A percentile compares a stretch with the other conserved stretches of the same genome.
These are phyloP conservation scores for Marmota flaviventris DNA, from an alignment of 2,113 vertebrate species.

Conservation along the genomic window DNA sequence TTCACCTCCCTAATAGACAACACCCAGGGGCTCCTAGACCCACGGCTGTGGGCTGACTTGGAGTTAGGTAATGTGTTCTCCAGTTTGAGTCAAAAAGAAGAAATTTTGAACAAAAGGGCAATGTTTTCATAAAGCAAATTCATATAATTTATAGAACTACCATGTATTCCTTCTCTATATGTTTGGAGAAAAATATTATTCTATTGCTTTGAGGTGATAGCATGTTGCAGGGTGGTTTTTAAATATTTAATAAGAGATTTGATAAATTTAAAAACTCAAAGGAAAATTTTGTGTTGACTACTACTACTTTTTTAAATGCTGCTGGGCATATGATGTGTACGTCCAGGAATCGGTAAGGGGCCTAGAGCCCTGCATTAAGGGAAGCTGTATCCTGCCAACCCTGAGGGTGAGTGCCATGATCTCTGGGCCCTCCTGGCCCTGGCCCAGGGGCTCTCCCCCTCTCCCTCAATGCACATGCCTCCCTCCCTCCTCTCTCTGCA, in stretches of 20 bases:
- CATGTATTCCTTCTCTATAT: not conserved
- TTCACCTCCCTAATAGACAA: accelerated
- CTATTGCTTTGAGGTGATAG: not conserved
- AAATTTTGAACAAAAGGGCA: not conserved
- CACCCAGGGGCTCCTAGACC: accelerated
- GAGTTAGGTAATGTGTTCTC: not conserved
- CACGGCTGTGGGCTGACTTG: accelerated
- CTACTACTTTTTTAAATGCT: not conserved
- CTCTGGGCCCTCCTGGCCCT: too few species aligned
- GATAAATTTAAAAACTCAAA: not conserved
- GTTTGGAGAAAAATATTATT: not conserved
- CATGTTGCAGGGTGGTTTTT: not conserved
- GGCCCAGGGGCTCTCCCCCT: not conserved
- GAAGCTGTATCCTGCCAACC: too few species aligned
- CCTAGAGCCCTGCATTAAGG: accelerated
- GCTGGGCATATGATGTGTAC: accelerated
- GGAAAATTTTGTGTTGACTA: not conserved
- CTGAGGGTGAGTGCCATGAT: not conserved
- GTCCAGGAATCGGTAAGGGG: not conserved
- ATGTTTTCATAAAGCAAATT: not conserved
- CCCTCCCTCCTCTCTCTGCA: too few species aligned
- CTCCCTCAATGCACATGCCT: accelerated
- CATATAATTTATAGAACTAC: not conserved
- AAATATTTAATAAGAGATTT: not conserved
- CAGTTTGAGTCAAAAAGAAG: not conserved